Base-by-base conservation (phyloP, 2,797 vertebrate species). In the Mormyrus proboscirostris region DNA sequence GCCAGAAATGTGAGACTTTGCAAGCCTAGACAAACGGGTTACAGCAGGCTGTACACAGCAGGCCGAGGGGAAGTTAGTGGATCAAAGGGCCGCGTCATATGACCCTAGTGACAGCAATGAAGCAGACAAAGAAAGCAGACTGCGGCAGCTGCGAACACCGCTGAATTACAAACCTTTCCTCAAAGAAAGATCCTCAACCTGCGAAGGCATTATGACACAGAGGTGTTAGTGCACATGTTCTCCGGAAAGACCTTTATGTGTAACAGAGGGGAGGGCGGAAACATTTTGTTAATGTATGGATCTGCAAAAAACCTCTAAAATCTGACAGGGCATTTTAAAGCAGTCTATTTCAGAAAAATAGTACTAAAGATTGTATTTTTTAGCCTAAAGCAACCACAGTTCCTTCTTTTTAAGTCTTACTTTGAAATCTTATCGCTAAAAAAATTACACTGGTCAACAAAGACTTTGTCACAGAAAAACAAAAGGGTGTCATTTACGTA, bases 141-240 rank as follows among this genome's bases (percentile, higher is more conserved):
- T 82, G 57, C 22, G 53, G 92, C 92, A 92, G 94, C 93, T 93
- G 49, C 69, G 93, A 92, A 90, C 89, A 90, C 93, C 76, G 91
- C 89, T 87, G 88, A 89, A 89, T 93, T 95, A 98, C 97, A 95
- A 97, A 98, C 97, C 97, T 79, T 97, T 95, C 95, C 91, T 95
- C 92, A 94, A 93, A 94, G 95, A 91, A 93, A 94, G 93, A 93
- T 94, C 96, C 96, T 97, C 96, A 97, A 96, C 96, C 97, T 97
- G 97, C 92, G 95, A 94, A 96, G 94, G 96, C 91, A 93, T 94
- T 93, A 95, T 90, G 95, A 95, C 92, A 95, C 93, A 94, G 90
- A 93, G 95, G 94, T 92, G 92, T 96, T 96, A 97, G 96, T 93
- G 89, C 92, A 92, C 91, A 92, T 89, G 91, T 4, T 88, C 69